Base-by-base conservation (phyloP, 2,797 vertebrate genomes). In the Monodelphis domestica region DNA sequence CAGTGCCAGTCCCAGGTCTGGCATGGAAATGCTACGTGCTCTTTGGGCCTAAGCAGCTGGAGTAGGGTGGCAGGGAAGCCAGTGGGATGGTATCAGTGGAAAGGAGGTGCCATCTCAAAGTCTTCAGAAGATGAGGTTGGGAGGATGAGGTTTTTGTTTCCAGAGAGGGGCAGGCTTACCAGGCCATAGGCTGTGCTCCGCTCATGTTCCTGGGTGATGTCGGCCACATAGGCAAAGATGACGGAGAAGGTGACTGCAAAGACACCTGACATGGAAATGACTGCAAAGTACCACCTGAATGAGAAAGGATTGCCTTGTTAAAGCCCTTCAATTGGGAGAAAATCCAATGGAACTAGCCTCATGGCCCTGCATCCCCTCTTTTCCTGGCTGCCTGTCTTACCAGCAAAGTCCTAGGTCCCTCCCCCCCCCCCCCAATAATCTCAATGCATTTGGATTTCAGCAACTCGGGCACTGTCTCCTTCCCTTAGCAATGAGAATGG, bases 231-330 rank as follows among this genome's bases (percentile, higher is more conserved):
- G 54, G 99, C 99, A 98, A 99, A 99, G 95, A 99, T 99, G 95
- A 99, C 99, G 0, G 99, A 99, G 94, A 99, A 99, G 6, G 99
- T 99, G 96, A 99, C 99, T 15, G 99, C 99, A 95, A 99, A 99
- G 94, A 99, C 99, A 17, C 99, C 99, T 0, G 99, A 99, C 99
- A 99, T 99, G 91, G 99, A 99, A 97, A 99, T 99, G 95, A 99
- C 99, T 1, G 99, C 99, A 97, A 99, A 99, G 96, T 99, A 99
- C 99, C 99, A 99, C 99, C 99, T 99, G 98, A 1, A 96, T 95
- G n/a, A 94, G 59, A 89, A 29, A 54, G 59, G 87, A 45, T 28
- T 12, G 9, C 87, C 3, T 50, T 11, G 51, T 88, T 28, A 26
- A 5, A 51, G 70, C 84, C 28, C 45, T 45, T 88, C 26, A 1